Evolutionary conservation across 2,797 vertebrate species (phyloP), one percentile per base, ranked within the genome.

Genomic region (Anguilla marmorata): DNA sequence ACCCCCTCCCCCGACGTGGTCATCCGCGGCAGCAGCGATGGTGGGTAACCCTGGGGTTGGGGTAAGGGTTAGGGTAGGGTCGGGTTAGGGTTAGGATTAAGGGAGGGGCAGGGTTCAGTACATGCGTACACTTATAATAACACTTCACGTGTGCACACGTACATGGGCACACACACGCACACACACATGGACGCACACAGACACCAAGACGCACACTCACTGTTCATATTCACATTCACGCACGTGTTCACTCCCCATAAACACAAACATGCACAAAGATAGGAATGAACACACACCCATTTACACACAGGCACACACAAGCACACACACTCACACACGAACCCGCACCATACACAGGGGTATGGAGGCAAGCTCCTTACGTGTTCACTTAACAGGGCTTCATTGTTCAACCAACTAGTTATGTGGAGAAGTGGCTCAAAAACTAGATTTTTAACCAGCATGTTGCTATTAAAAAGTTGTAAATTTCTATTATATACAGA

Each of bases 1-100:
- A 99, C 98, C 1, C 98, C 98, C 0, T 99, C 98, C 24, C 98
- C 98, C 88, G 98, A 99, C 94, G 97, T 98, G 93, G 96, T 98
- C 90, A 91, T 97, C 93, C 97, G 97, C 89, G 97, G 97, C 94
- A 98, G 97, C 54, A 99, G 98, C 0, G 98, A 99, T 97, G 98
- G 98, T 99, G 93, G 92, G 96, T 94, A 48, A 86, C 30, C 0
- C 0, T 27, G 80, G 88, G 45, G 21, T 0, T 14, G 33, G 12
- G 41, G 14, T 11, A 12, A 3, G 27, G 6, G 27, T 30, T 3
- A 3, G 30, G 1, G 72, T 30, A 37, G 4, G 30, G 27, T 9
- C 9, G 2, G 30, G 27, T 12, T 9, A 0, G 1, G 3, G 11
- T 30, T 30, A 37, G 7, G 30, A 9, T 11, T 33, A 76, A 87